Base-by-base conservation (phyloP, 2,113 vertebrate genomes). In the Alouatta palliata region DNA sequence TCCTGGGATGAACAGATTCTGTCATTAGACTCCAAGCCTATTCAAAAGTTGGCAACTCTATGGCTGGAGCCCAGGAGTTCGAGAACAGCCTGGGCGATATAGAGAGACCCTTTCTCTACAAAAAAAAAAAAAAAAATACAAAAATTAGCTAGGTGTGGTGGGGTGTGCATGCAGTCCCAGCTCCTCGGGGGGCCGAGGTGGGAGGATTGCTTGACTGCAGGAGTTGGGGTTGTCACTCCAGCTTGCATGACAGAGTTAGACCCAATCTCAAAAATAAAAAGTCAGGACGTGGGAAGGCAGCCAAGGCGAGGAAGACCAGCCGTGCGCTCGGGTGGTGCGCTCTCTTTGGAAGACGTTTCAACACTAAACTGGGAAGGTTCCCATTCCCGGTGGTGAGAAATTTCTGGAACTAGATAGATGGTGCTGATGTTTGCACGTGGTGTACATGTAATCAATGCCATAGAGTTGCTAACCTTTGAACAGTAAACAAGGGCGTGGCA, bases 271-370 rank as follows among this genome's bases (percentile, higher is more conserved):
- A 32, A 66, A 6, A 21, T 20, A 58, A 58, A 71, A 37, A 56
- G 58, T 32, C 0, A 9, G 71, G 94, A 23, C 14, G 73, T 40
- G 54, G 35, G 21, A 77, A 75, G 84, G 56, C 37, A 37, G 68
- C 23, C 11, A n/a, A 4, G 43, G 47, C 32, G 30, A 16, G 0
- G 16, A n/a, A 58, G 23, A 25, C 37, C 12, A 16, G 8, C 37
- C 20, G 13, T 21, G 11, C 13, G 71, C 49, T 7, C 3, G 0
- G 5, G n/a, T 0, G 37, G 37, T 14, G 2, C 8, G 20, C 14
- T 12, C 94, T 52, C 43, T 52, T 23, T 0, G 21, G 52, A 37
- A 43, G 35, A 40, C 40, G 3, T 32, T 66, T 32, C 8, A 0
- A 68, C 14, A 49, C 1, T 4, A 52, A 32, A 25, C 27, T 0